phyloP scores from a whole-genome alignment of 2,113 vertebrate species.

The Myrmecobius fasciatus region DNA sequence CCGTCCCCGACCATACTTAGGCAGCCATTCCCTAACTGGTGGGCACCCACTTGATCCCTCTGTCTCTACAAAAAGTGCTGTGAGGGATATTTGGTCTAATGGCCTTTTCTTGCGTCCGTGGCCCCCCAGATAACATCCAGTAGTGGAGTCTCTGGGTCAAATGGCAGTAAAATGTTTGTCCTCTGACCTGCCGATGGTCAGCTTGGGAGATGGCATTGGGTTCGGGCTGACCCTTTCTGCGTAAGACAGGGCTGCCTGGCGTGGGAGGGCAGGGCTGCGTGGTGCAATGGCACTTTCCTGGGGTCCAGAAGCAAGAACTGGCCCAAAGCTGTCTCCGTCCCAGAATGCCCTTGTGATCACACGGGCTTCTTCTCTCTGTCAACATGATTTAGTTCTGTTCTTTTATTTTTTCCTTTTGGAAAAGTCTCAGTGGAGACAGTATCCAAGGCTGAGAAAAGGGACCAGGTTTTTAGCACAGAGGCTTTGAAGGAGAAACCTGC shows the following conservation, averaged over 20 bases:
- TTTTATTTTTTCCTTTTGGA: conserved; percentile 47
- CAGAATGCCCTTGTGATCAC: neutral
- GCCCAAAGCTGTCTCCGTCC: neutral
- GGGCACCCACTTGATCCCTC: neutral
- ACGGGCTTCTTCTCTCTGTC: conserved; percentile 20
- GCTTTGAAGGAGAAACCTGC: conserved; percentile 62
- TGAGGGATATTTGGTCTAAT: neutral
- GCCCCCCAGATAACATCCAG: neutral
- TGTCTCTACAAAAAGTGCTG: neutral
- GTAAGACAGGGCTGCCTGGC: neutral
- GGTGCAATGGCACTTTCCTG: neutral
- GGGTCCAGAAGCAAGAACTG: neutral
- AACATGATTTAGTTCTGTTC: conserved; percentile 41
- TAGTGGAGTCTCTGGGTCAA: neutral
- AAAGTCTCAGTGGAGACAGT: conserved; percentile 30
- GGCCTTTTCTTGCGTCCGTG: neutral
- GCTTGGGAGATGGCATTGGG: neutral
- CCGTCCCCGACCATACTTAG: no score
- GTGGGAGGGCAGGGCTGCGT: neutral
- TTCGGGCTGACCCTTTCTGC: neutral
- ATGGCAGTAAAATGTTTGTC: neutral
- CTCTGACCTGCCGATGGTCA: neutral
- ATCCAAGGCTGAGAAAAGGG: conserved; percentile 53
- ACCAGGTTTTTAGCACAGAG: conserved; percentile 13
- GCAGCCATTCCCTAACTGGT: no score